A percentile compares a stretch with the other conserved stretches of the same genome.
phyloP scores from a whole-genome alignment of 2,797 vertebrate species.

The Microchirus variegatus region DNA sequence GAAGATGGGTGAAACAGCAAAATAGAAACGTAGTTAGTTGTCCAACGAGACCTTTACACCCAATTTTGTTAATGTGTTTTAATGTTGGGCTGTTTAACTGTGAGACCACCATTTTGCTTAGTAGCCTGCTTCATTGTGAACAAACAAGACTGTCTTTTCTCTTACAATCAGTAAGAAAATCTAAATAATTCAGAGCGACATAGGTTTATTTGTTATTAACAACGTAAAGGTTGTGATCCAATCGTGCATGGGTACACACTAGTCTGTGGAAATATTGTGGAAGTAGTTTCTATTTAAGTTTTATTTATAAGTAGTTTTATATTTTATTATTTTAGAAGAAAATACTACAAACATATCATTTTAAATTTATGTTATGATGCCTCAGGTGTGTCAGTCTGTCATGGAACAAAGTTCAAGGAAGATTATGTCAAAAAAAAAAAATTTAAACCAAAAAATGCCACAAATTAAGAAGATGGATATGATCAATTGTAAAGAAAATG shows the following conservation, averaged over 20 bases:
- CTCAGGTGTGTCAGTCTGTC: too few species aligned
- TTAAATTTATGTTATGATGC: too few species aligned
- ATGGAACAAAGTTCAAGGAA: too few species aligned
- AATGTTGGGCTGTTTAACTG: conserved; percentile 55
- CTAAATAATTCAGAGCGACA: conserved; percentile 63
- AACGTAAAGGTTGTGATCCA: conserved; percentile 28
- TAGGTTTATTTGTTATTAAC: conserved; percentile 43
- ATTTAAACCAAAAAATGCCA: too few species aligned
- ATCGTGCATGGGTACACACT: background rate
- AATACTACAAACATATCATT: too few species aligned
- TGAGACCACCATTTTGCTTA: conserved; percentile 34
- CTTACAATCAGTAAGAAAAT: conserved; percentile 55
- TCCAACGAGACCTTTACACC: background rate
- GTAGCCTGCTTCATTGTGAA: conserved; percentile 37
- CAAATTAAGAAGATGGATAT: too few species aligned
- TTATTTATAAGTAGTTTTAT: too few species aligned
- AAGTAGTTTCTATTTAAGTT: too few species aligned
- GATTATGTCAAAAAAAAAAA: too few species aligned
- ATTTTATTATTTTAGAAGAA: too few species aligned
- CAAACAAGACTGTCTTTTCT: conserved; percentile 14
- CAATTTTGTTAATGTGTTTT: conserved; percentile 50
- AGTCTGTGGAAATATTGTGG: background rate
- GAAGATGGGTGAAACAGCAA: background rate
- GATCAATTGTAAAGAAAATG: too few species aligned
- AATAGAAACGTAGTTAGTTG: background rate